These are phyloP conservation scores for Spisula solida DNA, from an alignment of 2,888 invertebrate species.

Conservation along the genomic window DNA sequence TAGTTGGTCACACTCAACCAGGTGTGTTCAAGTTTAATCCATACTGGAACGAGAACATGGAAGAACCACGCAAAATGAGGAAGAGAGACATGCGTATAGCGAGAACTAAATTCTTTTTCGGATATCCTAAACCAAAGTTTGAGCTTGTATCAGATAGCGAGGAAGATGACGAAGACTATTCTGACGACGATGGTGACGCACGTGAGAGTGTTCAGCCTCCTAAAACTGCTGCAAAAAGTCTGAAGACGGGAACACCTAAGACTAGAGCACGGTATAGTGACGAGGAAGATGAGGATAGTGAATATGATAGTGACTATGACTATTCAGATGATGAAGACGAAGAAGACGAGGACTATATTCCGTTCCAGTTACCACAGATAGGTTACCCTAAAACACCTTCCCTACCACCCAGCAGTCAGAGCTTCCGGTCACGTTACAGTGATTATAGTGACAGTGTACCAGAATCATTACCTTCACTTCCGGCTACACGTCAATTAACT, in stretches of 20 bases:
- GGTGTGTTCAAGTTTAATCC: slow-evolving; percentile 69
- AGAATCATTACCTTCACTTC: slow-evolving; percentile 50
- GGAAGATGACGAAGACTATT: slow-evolving; percentile 52
- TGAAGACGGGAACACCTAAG: slow-evolving; percentile 6
- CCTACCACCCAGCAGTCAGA: slow-evolving; percentile 63
- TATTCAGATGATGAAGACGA: slow-evolving; percentile 48
- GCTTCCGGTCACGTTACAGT: slow-evolving; percentile 57
- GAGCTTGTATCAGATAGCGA: slow-evolving; percentile 65
- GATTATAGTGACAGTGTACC: slow-evolving; percentile 47
- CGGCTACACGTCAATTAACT: slow-evolving; percentile 56
- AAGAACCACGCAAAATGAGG: slow-evolving; percentile 55
- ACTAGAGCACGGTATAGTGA: slow-evolving; percentile 20
- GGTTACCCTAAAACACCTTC: slow-evolving; percentile 66
- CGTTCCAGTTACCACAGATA: slow-evolving; percentile 63
- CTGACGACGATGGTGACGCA: slow-evolving; percentile 27
- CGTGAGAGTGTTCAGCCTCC: slow-evolving; percentile 29
- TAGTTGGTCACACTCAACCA: slow-evolving; percentile 63
- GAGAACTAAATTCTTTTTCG: slow-evolving; percentile 62
- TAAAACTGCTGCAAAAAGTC: slow-evolving; percentile 29
- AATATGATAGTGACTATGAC: slow-evolving; percentile 43
- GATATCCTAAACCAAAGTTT: slow-evolving; percentile 64
- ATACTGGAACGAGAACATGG: slow-evolving; percentile 71
- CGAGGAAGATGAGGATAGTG: slow-evolving; percentile 26
- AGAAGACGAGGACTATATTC: slow-evolving; percentile 64
- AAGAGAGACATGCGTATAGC: slow-evolving; percentile 64